Evolutionary conservation across 2,113 vertebrate species (phyloP), one percentile per base, ranked within the genome.

Genomic region (Cairina moschata): DNA sequence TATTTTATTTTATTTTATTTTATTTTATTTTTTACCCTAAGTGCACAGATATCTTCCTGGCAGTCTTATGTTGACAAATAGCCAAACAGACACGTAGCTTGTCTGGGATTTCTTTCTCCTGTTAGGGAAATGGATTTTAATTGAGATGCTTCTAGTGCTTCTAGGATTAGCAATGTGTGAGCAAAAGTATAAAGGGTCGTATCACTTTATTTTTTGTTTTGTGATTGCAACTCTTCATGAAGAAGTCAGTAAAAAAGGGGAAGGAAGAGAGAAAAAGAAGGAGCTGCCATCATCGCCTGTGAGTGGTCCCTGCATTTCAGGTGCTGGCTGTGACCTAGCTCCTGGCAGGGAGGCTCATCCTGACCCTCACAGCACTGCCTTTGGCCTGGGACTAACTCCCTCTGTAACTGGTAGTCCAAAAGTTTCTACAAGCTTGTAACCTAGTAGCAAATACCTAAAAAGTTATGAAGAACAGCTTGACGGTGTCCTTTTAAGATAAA

Each of bases 401-500:
- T 8, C 10, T 68, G 66, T 32, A 28, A 28, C 26, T 66, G 14
- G 34, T 44, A 86, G 50, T 76, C 26, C 48, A 26, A 9, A 93
- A 56, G 29, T 72, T 84, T 91, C 65, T 63, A 50, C 56, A 50
- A 17, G 34, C 71, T 76, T 36, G 1, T n/a, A 88, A 50, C 40
- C 20, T 54, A 25, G 40, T 54, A 83, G 73, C 23, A 77, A 67
- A 73, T 78, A 69, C 54, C 80, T 81, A 63, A 90, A 91, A 91
- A 88, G 38, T 96, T 77, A 69, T 65, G 44, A 93, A 81, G 60
- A 97, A 69, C 74, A 90, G 68, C 77, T 94, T 95, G 92, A 36
- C 90, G 86, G 50, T 54, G 71, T 96, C 90, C 78, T 81, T 73
- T 62, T 62, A 89, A 93, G 93, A 95, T 75, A 77, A 91, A 95